Evolutionary conservation across 2,888 invertebrate species (phyloP).

Genomic region (Philaethria dido): DNA sequence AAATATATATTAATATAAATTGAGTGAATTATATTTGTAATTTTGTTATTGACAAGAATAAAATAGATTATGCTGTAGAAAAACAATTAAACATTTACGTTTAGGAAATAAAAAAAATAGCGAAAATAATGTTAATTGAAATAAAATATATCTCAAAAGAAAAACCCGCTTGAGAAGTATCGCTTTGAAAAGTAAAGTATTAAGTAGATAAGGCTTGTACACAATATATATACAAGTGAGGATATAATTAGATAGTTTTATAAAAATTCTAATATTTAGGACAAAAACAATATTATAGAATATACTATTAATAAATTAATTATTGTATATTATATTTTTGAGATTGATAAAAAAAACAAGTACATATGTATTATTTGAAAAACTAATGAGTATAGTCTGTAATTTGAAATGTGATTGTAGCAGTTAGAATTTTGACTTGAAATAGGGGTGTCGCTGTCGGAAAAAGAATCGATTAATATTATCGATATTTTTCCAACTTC

Average conservation of each 20-base stretch:
- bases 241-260: not conserved
- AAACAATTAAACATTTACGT: not conserved
- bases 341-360: not conserved
- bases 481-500: too few relatives aligned
- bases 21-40: constrained; percentile 3
- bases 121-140: not conserved
- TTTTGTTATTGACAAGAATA: constrained; percentile 19
- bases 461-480: too few relatives aligned
- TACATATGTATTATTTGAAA: not conserved
- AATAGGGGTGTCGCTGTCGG: too few relatives aligned
- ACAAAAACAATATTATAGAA: not conserved
- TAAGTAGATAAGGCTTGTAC: constrained; percentile 24
- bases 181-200: constrained; percentile 36
- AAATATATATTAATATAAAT: constrained; percentile 19
- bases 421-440: not conserved
- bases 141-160: constrained; percentile 22
- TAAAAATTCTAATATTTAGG: not conserved
- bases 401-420: not conserved
- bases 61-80: not conserved
- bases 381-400: not conserved
- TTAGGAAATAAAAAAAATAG: not conserved
- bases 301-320: too few relatives aligned
- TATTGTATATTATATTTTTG: not conserved
- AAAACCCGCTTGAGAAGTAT: constrained; percentile 30
- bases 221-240: not conserved